These are phyloP conservation scores for Otus sunia DNA, from an alignment of 2,113 vertebrate species.

Conservation along the genomic window DNA sequence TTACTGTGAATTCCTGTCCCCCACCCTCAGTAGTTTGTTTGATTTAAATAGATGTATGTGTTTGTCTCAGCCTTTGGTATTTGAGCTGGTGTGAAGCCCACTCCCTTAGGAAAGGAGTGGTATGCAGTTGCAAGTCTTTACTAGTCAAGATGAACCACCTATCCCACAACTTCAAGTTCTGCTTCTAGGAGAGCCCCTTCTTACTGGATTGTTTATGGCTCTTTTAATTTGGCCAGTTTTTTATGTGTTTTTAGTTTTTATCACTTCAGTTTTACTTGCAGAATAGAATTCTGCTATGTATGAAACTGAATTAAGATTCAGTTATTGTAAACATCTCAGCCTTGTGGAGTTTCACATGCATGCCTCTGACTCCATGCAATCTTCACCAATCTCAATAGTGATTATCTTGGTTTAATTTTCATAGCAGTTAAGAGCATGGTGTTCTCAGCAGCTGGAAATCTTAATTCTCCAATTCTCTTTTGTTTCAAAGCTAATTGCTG, in stretches of 20 bases:
- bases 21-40: not conserved
- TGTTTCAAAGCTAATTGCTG: conserved; percentile 22
- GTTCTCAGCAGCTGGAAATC: conserved; percentile 1
- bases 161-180: not conserved
- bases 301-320: not conserved
- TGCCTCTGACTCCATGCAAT: not conserved
- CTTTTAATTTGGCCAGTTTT: not conserved
- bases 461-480: conserved; percentile 2
- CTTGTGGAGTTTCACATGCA: not conserved
- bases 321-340: not conserved
- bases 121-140: not conserved
- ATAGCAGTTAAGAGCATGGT: not conserved
- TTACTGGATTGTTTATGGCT: not conserved
- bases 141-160: too few relatives aligned
- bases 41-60: not conserved
- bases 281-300: not conserved
- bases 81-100: not conserved
- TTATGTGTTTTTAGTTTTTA: not conserved
- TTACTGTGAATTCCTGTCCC: not conserved
- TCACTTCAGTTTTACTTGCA: not conserved
- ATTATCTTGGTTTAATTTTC: conserved; percentile 31
- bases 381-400: not conserved
- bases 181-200: not conserved
- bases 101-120: not conserved
- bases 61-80: not conserved